Evolutionary conservation across 2,888 invertebrate species (phyloP).

Genomic region (Drosophila stalkeri): DNA sequence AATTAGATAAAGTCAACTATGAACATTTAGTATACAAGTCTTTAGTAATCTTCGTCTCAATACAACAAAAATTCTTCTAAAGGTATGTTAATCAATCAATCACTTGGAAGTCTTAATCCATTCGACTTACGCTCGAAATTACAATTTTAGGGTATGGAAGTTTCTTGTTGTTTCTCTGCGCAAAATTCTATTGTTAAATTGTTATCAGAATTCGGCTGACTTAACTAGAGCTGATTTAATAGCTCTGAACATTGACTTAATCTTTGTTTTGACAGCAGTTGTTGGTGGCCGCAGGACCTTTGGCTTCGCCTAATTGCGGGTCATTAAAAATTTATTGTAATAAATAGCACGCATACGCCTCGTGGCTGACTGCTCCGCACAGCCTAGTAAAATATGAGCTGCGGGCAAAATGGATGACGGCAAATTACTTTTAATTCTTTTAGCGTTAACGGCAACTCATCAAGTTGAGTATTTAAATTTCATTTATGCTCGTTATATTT

Average conservation of each 20-base stretch:
- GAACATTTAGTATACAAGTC: not conserved
- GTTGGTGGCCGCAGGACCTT: slow-evolving; percentile 11
- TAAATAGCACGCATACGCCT: slow-evolving; percentile 59
- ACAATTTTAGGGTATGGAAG: not conserved
- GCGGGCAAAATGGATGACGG: slow-evolving; percentile 63
- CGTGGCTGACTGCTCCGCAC: slow-evolving; percentile 1
- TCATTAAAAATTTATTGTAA: slow-evolving; percentile 69
- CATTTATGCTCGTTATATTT: slow-evolving; percentile 62
- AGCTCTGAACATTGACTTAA: slow-evolving; percentile 31
- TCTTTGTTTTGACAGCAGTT: slow-evolving; percentile 18
- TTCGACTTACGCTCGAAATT: not conserved
- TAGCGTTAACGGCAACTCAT: slow-evolving; percentile 73
- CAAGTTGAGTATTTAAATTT: slow-evolving; percentile 75
- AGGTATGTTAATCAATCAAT: slow-evolving; percentile 1
- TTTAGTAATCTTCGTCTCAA: not conserved
- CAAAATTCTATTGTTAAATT: slow-evolving; percentile 9
- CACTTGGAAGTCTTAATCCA: not conserved
- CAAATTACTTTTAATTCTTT: slow-evolving; percentile 73
- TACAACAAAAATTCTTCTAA: not conserved
- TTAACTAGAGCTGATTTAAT: slow-evolving; percentile 18
- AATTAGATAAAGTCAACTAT: not conserved
- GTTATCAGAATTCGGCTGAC: slow-evolving; percentile 12
- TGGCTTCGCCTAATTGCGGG: slow-evolving; percentile 56
- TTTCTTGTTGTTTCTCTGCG: not conserved
- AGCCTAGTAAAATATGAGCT: slow-evolving; percentile 19